Evolutionary conservation across 2,797 vertebrate genomes (phyloP).

Genomic region (Bryconaethiops microstoma): DNA sequence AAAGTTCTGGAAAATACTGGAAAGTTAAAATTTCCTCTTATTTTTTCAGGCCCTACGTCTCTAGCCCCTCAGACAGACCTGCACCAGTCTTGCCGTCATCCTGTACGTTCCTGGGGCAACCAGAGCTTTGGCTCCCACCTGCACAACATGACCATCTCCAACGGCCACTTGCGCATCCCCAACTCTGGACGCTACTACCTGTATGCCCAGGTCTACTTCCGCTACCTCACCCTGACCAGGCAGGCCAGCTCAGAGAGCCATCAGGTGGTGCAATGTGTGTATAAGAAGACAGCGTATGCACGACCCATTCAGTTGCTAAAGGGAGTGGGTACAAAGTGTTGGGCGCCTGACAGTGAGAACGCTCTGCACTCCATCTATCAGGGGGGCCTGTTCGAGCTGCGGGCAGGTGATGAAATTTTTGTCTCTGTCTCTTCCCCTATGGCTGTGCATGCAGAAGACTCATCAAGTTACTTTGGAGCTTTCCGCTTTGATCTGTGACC

Average conservation of each 20-base stretch:
- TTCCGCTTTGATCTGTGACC: constrained; percentile 86
- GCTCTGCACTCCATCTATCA: constrained; percentile 91
- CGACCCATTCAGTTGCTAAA: constrained; percentile 88
- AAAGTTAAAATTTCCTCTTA: neutral
- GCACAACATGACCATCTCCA: constrained; percentile 85
- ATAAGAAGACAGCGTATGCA: constrained; percentile 83
- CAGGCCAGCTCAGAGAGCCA: constrained; percentile 70
- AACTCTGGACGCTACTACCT: constrained; percentile 88
- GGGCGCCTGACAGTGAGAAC: constrained; percentile 85
- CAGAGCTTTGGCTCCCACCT: constrained; percentile 84
- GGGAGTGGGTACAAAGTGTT: constrained; percentile 89
- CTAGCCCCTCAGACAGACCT: constrained; percentile 69
- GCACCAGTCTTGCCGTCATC: constrained; percentile 88
- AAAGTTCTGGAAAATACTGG: neutral
- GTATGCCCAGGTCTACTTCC: constrained; percentile 86
- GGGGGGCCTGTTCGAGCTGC: constrained; percentile 89
- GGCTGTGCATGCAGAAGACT: constrained; percentile 80
- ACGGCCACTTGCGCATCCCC: constrained; percentile 81
- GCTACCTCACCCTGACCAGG: constrained; percentile 76
- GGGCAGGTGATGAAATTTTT: constrained; percentile 85
- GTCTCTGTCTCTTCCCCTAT: constrained; percentile 86
- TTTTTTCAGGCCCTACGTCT: constrained; percentile 43
- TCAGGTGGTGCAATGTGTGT: constrained; percentile 88
- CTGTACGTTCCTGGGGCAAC: constrained; percentile 82
- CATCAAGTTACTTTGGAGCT: constrained; percentile 87